Evolutionary conservation across 1,140 invertebrate species (phyloP), one percentile per base, ranked within the genome.

Genomic region (Idris sp.): DNA sequence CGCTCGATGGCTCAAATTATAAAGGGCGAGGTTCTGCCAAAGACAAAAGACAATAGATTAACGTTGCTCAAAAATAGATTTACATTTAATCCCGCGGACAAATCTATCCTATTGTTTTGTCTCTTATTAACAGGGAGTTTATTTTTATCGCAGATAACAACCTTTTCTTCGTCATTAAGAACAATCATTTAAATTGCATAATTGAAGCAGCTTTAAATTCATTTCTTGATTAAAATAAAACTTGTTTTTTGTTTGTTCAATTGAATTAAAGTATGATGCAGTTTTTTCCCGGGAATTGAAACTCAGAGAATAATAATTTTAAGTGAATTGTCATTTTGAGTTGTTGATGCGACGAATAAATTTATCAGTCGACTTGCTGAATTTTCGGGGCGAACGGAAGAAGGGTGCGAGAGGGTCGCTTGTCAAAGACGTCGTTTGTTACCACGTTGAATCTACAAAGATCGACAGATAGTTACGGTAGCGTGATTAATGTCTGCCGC

Each of bases 381-480:
- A 33, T 64, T 65, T 65, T 73, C 36, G 61, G 51, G 13, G 30
- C 16, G 46, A 49, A 44, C 36, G 44, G 51, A 22, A 28, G 28
- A 14, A 56, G 41, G 41, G 48, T 10, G 43, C 28, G 19, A 33
- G 54, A 62, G 58, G 44, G 44, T 65, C 46, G 64, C n/a, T 61
- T 44, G 59, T 58, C 44, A 64, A 76, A 76, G 59, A 76, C 65
- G 53, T 76, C 64, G 61, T 76, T 71, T 76, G 73, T 73, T 64
- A 65, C 58, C 58, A 14, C 36, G 44, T 73, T 62, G 69, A 64
- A 73, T 73, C 59, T 64, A 73, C 69, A 54, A 71, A 76, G 73
- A 76, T 76, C 73, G 59, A 62, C 10, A 59, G 81, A 83, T 84
- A 82, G 81, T 83, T 81, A 82, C 81, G 81, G 56, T 76, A 67